A percentile compares a stretch with the other conserved stretches of the same genome.
These are phyloP conservation scores for Sesia bembeciformis DNA, from an alignment of 2,888 invertebrate species.

Conservation along the genomic window DNA sequence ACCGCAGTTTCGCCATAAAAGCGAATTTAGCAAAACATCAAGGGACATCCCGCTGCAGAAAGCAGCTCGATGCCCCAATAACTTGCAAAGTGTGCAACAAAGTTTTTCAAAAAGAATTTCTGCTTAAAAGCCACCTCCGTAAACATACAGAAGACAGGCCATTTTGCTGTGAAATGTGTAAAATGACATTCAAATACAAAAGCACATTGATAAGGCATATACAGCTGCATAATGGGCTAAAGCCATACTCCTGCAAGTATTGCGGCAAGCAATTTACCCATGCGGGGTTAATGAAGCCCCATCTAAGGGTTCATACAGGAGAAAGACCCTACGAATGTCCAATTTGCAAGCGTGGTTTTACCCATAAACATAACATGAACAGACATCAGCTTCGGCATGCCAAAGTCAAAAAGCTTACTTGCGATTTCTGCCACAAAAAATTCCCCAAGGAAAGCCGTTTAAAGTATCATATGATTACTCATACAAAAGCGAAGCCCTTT, in stretches of 20 bases:
- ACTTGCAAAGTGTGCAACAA: slow-evolving; percentile 21
- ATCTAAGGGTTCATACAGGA: slow-evolving; percentile 36
- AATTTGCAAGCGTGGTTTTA: slow-evolving; percentile 37
- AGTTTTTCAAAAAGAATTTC: slow-evolving; percentile 17
- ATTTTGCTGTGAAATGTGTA: slow-evolving; percentile 18
- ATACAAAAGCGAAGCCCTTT: slow-evolving; percentile 40
- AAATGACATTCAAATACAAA: slow-evolving; percentile 36
- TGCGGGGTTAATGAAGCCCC: slow-evolving; percentile 29
- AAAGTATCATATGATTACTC: slow-evolving; percentile 46
- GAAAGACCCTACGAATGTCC: slow-evolving; percentile 33
- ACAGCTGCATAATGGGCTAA: slow-evolving; percentile 27
- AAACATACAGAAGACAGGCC: slow-evolving; percentile 20
- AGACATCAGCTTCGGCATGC: slow-evolving; percentile 34
- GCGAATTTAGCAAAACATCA: slow-evolving; percentile 20
- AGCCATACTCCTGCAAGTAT: slow-evolving; percentile 23
- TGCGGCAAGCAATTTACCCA: slow-evolving; percentile 27
- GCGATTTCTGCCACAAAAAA: slow-evolving; percentile 40
- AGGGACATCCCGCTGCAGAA: slow-evolving; percentile 12
- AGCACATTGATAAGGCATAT: slow-evolving; percentile 37
- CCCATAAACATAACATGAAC: slow-evolving; percentile 48
- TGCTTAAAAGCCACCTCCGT: slow-evolving; percentile 20
- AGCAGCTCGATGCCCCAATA: slow-evolving; percentile 8
- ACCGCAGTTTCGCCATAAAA: slow-evolving; percentile 17
- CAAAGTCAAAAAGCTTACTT: slow-evolving; percentile 35
- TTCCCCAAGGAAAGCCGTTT: slow-evolving; percentile 47